Base-by-base conservation (phyloP, 2,888 invertebrate genomes). In the Agonopterix arenella region DNA sequence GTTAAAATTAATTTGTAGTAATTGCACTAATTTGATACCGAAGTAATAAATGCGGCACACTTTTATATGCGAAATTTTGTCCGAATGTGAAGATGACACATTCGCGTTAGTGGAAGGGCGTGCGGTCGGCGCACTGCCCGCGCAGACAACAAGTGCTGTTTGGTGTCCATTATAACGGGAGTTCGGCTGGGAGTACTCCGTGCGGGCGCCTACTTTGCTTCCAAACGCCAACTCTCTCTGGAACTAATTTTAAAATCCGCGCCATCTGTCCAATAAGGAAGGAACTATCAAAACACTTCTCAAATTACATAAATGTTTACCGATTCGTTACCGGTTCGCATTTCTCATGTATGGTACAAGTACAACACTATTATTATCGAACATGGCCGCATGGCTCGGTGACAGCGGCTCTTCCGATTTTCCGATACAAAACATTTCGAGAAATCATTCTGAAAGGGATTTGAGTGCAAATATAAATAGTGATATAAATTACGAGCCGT, bases 41-140 rank as follows among this genome's bases (percentile, higher is more conserved):
- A 37, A 41, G 61, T 61, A 56, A 68, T 61, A 62, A 59, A 11
- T 59, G 64, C 62, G 61, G 63, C 75, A 77, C 80, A 82, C 76
- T 78, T 76, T 74, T 76, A 73, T 66, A 78, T 78, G 81, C 83
- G 75, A 82, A 75, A 71, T 77, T 74, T 72, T 61, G 69, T 72
- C 66, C 76, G 73, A 80, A 69, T 78, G 72, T 80, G 73, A 80
- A 74, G 76, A 80, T 79, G 72, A 77, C 73, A 85, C 88, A 88
- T 88, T 86, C 84, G 84, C 88, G 79, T 73, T 67, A 76, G 58
- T 73, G 68, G 72, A 79, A 82, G 80, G 85, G 85, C 86, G 86
- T 82, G 83, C 88, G 85, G 80, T 78, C 84, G 84, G 81, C 85
- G 84, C 86, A 88, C 86, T 86, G 84, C 86, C 86, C 84, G 81